Conservation (phyloP, 2,113 vertebrate genomes). For the Lophotis ruficrista region DNA sequence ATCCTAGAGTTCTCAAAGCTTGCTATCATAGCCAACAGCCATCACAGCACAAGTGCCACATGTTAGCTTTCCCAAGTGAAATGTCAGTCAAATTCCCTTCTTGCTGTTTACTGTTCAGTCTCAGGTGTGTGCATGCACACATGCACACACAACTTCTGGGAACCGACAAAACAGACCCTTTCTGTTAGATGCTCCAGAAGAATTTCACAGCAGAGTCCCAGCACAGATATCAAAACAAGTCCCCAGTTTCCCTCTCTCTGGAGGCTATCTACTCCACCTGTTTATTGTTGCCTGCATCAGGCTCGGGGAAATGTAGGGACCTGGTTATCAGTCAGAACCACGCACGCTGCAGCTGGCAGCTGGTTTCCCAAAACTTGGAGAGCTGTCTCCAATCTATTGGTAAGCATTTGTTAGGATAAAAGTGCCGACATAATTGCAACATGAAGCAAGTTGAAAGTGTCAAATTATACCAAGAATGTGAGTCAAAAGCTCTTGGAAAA, state of each 20-base stretch:
- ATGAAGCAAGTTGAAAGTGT: background rate
- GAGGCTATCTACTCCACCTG: background rate
- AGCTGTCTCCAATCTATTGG: background rate
- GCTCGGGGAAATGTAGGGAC: background rate
- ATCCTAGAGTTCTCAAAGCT: background rate
- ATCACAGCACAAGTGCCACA: background rate
- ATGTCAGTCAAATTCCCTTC: background rate
- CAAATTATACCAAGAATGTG: background rate
- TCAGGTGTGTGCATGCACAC: fast-evolving
- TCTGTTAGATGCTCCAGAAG: background rate
- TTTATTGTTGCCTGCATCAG: background rate
- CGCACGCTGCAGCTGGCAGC: background rate
- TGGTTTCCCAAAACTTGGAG: background rate
- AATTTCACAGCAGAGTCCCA: background rate
- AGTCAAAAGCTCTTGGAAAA: background rate
- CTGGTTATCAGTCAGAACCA: background rate
- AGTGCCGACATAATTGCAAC: background rate
- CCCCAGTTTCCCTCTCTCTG: background rate
- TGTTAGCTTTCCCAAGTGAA: background rate
- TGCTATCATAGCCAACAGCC: background rate
- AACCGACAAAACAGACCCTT: background rate
- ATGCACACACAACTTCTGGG: background rate
- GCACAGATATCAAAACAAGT: background rate
- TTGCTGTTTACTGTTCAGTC: background rate
- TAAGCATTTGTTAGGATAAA: background rate